Evolutionary conservation across 2,797 vertebrate genomes (phyloP), one percentile per base, ranked within the genome.

Genomic region (Falco peregrinus): DNA sequence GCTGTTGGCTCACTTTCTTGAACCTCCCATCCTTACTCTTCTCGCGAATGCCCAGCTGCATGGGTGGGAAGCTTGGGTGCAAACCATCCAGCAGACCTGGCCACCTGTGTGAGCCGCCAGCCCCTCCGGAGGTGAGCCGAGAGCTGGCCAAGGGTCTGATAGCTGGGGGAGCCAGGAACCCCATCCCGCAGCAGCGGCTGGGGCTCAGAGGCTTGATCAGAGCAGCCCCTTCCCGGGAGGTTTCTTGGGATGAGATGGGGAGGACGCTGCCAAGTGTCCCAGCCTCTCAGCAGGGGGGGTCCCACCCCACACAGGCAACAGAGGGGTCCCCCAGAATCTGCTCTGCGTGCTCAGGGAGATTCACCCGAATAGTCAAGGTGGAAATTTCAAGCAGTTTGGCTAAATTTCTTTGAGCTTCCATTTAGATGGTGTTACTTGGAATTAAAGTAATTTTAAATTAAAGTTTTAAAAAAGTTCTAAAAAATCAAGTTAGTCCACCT

Each of bases 1-100:
- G 37, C 48, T n/a, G 16, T 41, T 16, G 17, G 37, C 8, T 13
- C 31, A 0, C 17, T 51, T 21, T 26, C 59, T 8, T 28, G 14
- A 53, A 26, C 29, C 11, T 28, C 37, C 59, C 37, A 5, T 28
- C 75, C 31, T 37, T 43, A 33, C 59, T 53, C 59, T 41, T 15
- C 35, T 21, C 3, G 1, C 8, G 5, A 20, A 20, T 0, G 4
- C 35, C 35, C 6, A 3, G 75, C 35, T 21, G 10, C 5, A 22
- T 13, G 8, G 39, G 70, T 12, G 75, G 59, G 59, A 35, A 17
- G 75, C 37, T 28, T 11, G 1, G 74, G 29, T 22, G 59, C 14
- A 10, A 51, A 63, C 35, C 2, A 1, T 16, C 47, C 2, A 20
- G 59, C 59, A 50, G 74, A 33, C 13, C 29, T 12, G 35, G 57